Conservation (phyloP, 1,140 invertebrate species). For the Platyscapa corneri region DNA sequence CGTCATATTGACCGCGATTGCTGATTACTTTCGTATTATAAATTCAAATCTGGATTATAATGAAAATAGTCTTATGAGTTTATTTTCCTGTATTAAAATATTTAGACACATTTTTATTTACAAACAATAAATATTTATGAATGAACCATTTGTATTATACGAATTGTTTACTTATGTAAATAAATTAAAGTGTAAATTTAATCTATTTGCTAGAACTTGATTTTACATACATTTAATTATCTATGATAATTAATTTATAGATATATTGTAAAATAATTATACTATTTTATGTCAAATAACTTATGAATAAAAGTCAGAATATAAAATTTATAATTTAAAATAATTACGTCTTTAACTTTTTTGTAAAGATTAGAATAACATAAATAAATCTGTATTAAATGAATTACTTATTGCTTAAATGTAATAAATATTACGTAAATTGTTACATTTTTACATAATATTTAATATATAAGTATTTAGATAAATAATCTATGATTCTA, state of each 20-base stretch:
- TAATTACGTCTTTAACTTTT: neutral
- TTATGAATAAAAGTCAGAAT: neutral
- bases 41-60: neutral
- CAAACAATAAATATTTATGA: neutral
- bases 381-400: neutral
- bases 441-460: neutral
- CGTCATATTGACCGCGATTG: slow-evolving; percentile 15
- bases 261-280: neutral
- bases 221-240: neutral
- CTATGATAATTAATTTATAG: neutral
- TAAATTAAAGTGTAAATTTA: slow-evolving; percentile 16
- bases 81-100: neutral
- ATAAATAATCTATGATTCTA: neutral
- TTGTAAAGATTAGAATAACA: neutral
- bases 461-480: neutral
- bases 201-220: neutral
- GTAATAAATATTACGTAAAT: neutral
- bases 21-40: too few species aligned
- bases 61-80: neutral
- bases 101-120: neutral
- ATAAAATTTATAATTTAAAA: neutral
- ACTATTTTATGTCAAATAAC: neutral
- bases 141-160: neutral
- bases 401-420: neutral
- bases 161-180: neutral